Evolutionary conservation across 2,113 vertebrate genomes (phyloP).

Genomic region (Synodontis membranacea): DNA sequence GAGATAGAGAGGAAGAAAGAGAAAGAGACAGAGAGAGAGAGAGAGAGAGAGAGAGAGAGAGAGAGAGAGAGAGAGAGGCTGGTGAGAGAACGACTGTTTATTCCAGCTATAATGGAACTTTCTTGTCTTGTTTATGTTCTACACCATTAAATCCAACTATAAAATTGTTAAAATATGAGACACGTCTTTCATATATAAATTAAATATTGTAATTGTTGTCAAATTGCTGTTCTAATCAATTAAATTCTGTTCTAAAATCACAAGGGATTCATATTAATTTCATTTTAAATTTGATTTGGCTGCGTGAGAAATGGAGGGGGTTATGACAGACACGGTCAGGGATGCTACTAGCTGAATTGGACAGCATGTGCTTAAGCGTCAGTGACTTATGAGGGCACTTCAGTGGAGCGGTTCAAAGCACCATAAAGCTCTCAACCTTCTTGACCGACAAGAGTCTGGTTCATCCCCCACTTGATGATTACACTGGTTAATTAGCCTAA

Average conservation of each 20-base stretch:
- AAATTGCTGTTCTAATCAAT: background rate
- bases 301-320: background rate
- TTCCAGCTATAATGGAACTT: background rate
- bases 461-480: conserved; percentile 40
- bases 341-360: background rate
- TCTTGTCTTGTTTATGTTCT: background rate
- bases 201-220: background rate
- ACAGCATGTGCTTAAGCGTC: background rate
- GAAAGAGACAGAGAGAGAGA: too few relatives aligned
- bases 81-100: background rate
- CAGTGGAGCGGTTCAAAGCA: conserved; percentile 24
- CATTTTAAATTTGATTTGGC: background rate
- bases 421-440: conserved; percentile 11
- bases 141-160: background rate
- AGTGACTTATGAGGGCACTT: conserved; percentile 28
- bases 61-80: too few relatives aligned
- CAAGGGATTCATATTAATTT: background rate
- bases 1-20: too few relatives aligned
- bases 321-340: background rate
- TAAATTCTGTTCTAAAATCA: background rate
- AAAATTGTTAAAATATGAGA: background rate
- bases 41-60: too few relatives aligned
- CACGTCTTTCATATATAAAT: background rate
- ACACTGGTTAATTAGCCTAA: conserved; percentile 47
- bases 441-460: conserved; percentile 20